Percentiles rank a stretch among this genome's conserved stretches.
Evolutionary conservation across 1,140 invertebrate species (phyloP).

Genomic region (Pogonomyrmex barbatus): DNA sequence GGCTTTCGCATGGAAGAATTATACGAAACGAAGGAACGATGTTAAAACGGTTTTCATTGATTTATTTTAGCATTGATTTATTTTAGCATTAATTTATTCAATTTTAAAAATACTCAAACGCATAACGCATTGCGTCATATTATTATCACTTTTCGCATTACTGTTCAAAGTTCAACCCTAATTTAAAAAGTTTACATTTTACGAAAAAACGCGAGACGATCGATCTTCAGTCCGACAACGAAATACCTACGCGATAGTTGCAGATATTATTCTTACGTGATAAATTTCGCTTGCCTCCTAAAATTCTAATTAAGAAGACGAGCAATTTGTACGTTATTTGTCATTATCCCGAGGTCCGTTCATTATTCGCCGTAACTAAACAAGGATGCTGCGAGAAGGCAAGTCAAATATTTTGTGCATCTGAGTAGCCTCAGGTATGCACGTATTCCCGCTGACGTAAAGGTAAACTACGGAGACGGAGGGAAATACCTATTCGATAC

Average conservation of each 20-base stretch:
- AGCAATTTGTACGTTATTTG: not conserved
- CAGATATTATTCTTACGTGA: not conserved
- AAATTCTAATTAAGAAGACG: not conserved
- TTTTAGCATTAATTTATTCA: not conserved
- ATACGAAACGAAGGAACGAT: not conserved
- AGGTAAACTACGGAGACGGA: not conserved
- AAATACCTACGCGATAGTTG: not conserved
- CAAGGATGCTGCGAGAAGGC: not conserved
- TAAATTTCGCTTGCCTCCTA: not conserved
- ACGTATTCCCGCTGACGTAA: slow-evolving; percentile 24
- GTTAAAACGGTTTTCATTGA: not conserved
- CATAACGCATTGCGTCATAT: not conserved
- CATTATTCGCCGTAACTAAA: not conserved
- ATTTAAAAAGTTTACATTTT: too few relatives aligned
- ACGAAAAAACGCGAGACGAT: not conserved
- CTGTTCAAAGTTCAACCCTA: too few relatives aligned
- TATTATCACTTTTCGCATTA: too few relatives aligned
- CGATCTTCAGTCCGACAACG: too few relatives aligned
- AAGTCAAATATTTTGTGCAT: not conserved
- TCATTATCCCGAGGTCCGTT: not conserved
- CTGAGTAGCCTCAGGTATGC: not conserved
- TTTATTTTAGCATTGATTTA: not conserved
- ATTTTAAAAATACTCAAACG: not conserved
- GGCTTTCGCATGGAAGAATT: not conserved
- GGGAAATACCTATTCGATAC: slow-evolving; percentile 40